phyloP scores from a whole-genome alignment of 2,888 invertebrate genomes.

The Tachystola acroxantha region DNA sequence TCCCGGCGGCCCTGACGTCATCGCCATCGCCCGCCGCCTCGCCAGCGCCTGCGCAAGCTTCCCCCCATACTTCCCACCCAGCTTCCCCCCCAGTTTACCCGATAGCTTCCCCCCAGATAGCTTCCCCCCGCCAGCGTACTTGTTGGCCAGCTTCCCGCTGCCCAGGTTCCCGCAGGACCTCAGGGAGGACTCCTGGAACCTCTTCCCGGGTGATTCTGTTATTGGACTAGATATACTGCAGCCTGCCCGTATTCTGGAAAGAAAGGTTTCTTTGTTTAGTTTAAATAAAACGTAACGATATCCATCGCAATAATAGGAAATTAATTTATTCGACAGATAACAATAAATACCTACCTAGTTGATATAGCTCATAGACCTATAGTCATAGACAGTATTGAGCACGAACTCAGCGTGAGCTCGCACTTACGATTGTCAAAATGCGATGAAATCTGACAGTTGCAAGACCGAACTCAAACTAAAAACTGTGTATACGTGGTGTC shows the following conservation, averaged over 20 bases:
- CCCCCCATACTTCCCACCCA: conserved; percentile 29
- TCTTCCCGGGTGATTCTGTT: conserved; percentile 51
- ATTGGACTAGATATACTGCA: conserved; percentile 72
- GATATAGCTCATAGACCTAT: too few relatives aligned
- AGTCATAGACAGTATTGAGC: too few relatives aligned
- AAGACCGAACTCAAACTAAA: too few relatives aligned
- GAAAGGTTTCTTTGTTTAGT: too few relatives aligned
- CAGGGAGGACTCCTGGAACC: conserved; percentile 60
- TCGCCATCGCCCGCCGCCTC: conserved; percentile 70
- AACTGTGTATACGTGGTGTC: too few relatives aligned
- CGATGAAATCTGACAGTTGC: too few relatives aligned
- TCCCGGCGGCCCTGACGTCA: conserved; percentile 80
- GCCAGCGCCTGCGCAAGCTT: conserved; percentile 48
- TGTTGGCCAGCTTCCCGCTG: conserved; percentile 55
- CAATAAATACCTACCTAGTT: too few relatives aligned
- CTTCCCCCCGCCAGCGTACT: conserved; percentile 64
- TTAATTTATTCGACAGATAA: too few relatives aligned
- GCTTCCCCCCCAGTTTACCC: conserved; percentile 38
- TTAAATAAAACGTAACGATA: too few relatives aligned
- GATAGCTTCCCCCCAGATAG: conserved; percentile 55
- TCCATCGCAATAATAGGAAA: too few relatives aligned
- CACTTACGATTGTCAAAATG: too few relatives aligned
- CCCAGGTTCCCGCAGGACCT: conserved; percentile 67
- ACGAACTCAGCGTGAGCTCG: too few relatives aligned
- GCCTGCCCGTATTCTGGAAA: conserved; percentile 61